Evolutionary conservation across 2,888 invertebrate genomes (phyloP).

Genomic region (Peribatodes rhomboidaria): DNA sequence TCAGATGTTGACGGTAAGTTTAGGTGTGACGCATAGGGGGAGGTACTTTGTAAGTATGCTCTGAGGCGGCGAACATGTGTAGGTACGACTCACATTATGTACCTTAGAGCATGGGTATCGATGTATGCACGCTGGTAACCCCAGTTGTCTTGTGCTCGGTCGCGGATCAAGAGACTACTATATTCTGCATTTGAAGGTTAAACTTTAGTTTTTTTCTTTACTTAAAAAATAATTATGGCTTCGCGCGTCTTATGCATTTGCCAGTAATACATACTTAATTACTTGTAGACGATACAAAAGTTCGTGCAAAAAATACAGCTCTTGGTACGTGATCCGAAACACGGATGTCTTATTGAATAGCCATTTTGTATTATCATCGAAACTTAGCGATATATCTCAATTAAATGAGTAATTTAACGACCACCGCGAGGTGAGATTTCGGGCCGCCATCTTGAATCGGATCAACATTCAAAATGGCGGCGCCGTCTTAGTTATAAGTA

Average conservation of each 20-base stretch:
- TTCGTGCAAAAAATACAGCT: not conserved
- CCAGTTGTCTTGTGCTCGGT: slow-evolving; percentile 51
- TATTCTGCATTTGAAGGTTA: no score
- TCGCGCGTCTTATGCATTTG: no score
- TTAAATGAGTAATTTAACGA: slow-evolving; percentile 61
- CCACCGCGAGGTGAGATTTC: slow-evolving; percentile 65
- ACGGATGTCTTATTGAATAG: slow-evolving; percentile 53
- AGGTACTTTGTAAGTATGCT: slow-evolving; percentile 66
- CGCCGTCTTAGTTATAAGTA: slow-evolving; percentile 77
- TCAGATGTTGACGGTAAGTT: slow-evolving; percentile 87
- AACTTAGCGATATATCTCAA: slow-evolving; percentile 51
- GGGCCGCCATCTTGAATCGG: slow-evolving; percentile 75
- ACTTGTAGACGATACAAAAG: no score
- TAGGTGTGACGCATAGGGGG: slow-evolving; percentile 77
- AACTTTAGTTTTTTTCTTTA: no score
- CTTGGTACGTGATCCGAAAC: slow-evolving; percentile 26
- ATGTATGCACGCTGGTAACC: slow-evolving; percentile 61
- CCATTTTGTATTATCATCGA: slow-evolving; percentile 44
- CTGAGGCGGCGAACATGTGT: slow-evolving; percentile 54
- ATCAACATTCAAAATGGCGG: slow-evolving; percentile 73
- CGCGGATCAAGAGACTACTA: slow-evolving; percentile 36
- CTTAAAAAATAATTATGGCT: no score
- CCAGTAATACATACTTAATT: no score
- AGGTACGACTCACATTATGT: slow-evolving; percentile 60
- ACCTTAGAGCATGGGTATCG: slow-evolving; percentile 63